Evolutionary conservation across 2,113 vertebrate genomes (phyloP).

Genomic region (Mystacornis crossleyi): DNA sequence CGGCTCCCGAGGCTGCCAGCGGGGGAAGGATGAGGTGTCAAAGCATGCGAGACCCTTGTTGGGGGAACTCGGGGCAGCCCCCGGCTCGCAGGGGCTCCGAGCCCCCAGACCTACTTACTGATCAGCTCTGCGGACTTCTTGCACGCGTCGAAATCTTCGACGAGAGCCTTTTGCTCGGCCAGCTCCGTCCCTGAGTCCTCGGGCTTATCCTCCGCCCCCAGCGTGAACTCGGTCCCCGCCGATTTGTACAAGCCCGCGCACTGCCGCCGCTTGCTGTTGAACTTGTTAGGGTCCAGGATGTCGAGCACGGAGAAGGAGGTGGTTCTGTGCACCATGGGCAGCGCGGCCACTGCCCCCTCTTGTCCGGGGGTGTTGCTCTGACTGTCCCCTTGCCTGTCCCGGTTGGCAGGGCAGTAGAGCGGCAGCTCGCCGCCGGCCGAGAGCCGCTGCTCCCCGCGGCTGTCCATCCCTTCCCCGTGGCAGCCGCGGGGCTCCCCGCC

Average conservation of each 20-base stretch:
- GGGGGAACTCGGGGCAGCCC: neutral
- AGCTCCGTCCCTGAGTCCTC: constrained; percentile 66
- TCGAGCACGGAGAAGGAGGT: constrained; percentile 97
- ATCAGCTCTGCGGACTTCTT: constrained; percentile 75
- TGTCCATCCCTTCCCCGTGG: constrained; percentile 75
- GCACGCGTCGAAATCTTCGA: constrained; percentile 77
- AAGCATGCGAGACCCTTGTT: neutral
- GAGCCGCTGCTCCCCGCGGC: constrained; percentile 75
- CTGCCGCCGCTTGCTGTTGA: constrained; percentile 86
- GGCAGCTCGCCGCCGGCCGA: constrained; percentile 63
- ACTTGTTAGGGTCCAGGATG: constrained; percentile 96
- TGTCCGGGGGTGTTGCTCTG: constrained; percentile 80
- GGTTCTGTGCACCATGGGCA: constrained; percentile 82
- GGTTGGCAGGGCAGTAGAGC: constrained; percentile 72
- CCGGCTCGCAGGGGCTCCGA: neutral
- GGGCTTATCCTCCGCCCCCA: constrained; percentile 35
- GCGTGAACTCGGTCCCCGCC: constrained; percentile 47
- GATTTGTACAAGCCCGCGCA: constrained; percentile 70
- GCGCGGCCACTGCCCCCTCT: constrained; percentile 74
- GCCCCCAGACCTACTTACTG: constrained; percentile 71
- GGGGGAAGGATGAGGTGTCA: neutral
- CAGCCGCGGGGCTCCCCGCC: constrained; percentile 66
- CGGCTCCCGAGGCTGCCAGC: neutral
- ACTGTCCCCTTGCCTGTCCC: constrained; percentile 80
- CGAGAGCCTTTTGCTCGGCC: constrained; percentile 65